Percentiles rank a stretch among this genome's conserved stretches.
phyloP scores from a whole-genome alignment of 2,113 vertebrate species.

The Sphaerodactylus townsendi region DNA sequence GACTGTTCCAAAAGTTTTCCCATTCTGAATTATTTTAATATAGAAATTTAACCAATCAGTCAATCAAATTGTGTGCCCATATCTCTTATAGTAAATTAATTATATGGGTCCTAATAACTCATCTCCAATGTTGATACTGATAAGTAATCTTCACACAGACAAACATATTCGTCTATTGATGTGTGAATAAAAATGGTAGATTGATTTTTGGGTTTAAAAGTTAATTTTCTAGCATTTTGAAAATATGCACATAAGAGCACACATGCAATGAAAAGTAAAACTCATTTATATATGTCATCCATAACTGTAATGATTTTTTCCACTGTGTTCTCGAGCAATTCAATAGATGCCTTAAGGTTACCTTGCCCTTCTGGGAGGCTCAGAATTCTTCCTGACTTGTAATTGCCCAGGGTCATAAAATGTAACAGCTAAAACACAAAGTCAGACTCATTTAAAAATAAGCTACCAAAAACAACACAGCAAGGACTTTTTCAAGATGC shows the following conservation, averaged over 20 bases:
- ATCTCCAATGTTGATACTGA: no score
- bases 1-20: not conserved
- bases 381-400: not conserved
- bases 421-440: not conserved
- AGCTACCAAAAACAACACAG: not conserved
- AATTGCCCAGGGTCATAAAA: not conserved
- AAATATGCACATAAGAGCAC: not conserved
- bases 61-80: not conserved
- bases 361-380: not conserved
- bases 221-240: not conserved
- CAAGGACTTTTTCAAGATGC: no score
- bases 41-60: not conserved
- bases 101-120: no score
- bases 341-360: slow-evolving; percentile 28
- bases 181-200: not conserved
- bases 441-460: not conserved
- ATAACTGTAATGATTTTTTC: rapidly evolving
- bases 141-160: not conserved
- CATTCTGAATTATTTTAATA: not conserved
- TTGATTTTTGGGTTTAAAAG: not conserved
- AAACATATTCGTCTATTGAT: not conserved
- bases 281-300: not conserved
- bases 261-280: not conserved
- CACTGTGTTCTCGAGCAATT: not conserved
- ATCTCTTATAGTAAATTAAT: no score